These are phyloP conservation scores for Pollachius pollachius DNA, from an alignment of 2,113 vertebrate species.

Conservation along the genomic window DNA sequence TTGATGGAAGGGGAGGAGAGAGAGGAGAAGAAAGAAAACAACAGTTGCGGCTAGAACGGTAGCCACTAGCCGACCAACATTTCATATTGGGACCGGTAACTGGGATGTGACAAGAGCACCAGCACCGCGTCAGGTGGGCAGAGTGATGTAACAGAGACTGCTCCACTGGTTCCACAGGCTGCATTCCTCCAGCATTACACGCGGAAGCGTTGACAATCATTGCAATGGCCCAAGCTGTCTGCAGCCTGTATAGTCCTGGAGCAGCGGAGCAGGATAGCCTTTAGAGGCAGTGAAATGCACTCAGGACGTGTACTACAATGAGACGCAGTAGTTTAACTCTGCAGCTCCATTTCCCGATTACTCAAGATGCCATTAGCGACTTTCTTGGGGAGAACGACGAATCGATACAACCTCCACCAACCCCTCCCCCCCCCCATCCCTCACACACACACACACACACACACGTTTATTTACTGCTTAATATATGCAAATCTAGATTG, in stretches of 20 bases:
- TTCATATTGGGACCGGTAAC: constrained; percentile 24
- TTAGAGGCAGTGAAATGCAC: constrained; percentile 35
- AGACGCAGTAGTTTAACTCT: constrained; percentile 23
- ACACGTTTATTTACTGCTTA: too few species aligned
- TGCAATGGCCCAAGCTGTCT: constrained; percentile 51
- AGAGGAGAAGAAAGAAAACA: too few species aligned
- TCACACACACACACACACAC: too few species aligned
- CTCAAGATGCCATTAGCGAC: constrained; percentile 11
- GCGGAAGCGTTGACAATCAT: constrained; percentile 47
- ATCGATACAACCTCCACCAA: background rate
- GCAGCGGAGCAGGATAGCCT: constrained; percentile 48
- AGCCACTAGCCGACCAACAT: constrained; percentile 9
- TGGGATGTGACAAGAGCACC: constrained; percentile 33
- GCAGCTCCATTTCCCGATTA: constrained; percentile 12
- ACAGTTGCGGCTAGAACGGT: too few species aligned
- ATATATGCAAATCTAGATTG: too few species aligned
- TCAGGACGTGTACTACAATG: constrained; percentile 34
- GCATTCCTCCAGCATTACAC: constrained; percentile 47
- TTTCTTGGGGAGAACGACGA: background rate
- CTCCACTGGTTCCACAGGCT: constrained; percentile 63
- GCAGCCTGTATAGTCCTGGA: constrained; percentile 46
- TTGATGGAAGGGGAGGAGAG: too few species aligned
- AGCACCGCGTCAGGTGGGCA: constrained; percentile 57
- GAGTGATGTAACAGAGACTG: constrained; percentile 55
- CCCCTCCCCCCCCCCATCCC: too few species aligned